These are phyloP conservation scores for Hyposmocoma kahamanoa DNA, from an alignment of 1,140 invertebrate species.

Conservation along the genomic window DNA sequence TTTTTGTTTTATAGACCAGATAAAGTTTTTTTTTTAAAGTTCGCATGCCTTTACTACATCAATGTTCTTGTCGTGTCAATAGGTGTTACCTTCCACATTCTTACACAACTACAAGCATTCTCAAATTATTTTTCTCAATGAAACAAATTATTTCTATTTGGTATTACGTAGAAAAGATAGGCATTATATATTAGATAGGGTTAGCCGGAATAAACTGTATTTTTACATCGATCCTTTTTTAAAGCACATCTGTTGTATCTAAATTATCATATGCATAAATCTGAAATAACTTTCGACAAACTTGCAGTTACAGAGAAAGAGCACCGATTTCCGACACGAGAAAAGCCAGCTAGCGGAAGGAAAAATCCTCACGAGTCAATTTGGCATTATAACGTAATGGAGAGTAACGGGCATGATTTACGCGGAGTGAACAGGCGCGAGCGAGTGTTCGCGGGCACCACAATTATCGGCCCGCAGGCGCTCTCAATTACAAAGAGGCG, in stretches of 20 bases:
- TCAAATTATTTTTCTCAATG: no score
- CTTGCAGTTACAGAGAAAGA: no score
- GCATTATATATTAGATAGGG: no score
- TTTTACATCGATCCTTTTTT: no score
- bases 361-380: slow-evolving; percentile 64
- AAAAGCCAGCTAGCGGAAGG: slow-evolving; percentile 28
- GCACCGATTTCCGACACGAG: no score
- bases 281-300: no score
- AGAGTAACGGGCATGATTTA: slow-evolving; percentile 72
- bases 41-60: slow-evolving; percentile 63
- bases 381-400: slow-evolving; percentile 70
- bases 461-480: slow-evolving; percentile 69
- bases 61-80: slow-evolving; percentile 56
- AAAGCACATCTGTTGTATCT: no score
- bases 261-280: no score
- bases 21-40: slow-evolving; percentile 66
- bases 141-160: not conserved
- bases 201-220: no score
- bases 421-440: slow-evolving; percentile 37
- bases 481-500: slow-evolving; percentile 70
- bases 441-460: slow-evolving; percentile 39
- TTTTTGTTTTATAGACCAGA: slow-evolving; percentile 62
- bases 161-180: not conserved
- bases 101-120: no score
- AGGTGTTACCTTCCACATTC: slow-evolving; percentile 47